These are phyloP conservation scores for Chunga burmeisteri DNA, from an alignment of 2,113 vertebrate genomes.

Conservation along the genomic window DNA sequence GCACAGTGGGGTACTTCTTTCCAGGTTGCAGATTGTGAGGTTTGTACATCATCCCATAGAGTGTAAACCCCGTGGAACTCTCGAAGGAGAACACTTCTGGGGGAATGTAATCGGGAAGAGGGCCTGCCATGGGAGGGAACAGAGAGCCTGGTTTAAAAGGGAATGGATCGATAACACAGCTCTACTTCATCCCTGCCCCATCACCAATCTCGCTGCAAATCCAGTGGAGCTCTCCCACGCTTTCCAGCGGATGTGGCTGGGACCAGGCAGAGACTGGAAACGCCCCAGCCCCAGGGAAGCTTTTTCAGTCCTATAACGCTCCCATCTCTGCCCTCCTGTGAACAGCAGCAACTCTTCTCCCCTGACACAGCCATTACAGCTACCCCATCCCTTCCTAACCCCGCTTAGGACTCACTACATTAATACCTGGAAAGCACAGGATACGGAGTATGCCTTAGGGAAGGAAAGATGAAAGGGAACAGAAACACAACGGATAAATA, in stretches of 20 bases:
- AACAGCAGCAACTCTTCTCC: neutral
- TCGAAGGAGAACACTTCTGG: slow-evolving; percentile 83
- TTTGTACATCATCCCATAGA: slow-evolving; percentile 84
- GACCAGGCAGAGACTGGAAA: neutral
- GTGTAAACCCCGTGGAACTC: slow-evolving; percentile 77
- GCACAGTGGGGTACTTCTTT: slow-evolving; percentile 83
- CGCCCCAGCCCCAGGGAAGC: neutral
- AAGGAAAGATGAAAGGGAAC: neutral
- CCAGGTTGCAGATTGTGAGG: slow-evolving; percentile 82
- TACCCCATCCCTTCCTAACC: neutral
- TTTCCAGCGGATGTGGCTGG: neutral
- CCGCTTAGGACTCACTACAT: neutral
- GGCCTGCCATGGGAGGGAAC: slow-evolving; percentile 57
- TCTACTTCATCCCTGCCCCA: neutral
- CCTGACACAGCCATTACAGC: neutral
- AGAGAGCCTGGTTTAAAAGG: neutral
- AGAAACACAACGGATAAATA: neutral
- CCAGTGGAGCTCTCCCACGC: neutral
- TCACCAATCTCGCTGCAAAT: neutral
- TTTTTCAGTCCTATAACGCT: neutral
- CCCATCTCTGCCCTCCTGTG: neutral
- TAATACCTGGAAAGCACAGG: neutral
- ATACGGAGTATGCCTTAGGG: neutral
- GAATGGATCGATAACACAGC: neutral
- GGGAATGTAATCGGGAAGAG: slow-evolving; percentile 80